Evolutionary conservation across 2,888 invertebrate genomes (phyloP), one percentile per base, ranked within the genome.

Genomic region (Bombyx huttoni): DNA sequence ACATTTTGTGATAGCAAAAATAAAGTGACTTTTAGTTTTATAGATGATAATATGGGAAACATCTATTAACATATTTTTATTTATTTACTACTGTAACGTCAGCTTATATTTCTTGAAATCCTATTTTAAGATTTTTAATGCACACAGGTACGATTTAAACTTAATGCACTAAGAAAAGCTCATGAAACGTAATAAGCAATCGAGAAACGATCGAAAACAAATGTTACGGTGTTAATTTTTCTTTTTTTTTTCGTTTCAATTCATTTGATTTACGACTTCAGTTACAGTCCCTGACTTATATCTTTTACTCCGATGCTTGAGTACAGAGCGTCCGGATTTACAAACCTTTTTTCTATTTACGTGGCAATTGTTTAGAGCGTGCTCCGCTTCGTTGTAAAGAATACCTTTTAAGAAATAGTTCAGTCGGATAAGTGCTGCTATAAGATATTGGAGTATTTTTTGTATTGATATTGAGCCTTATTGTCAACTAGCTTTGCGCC

Each of bases 281-380:
- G 68, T 67, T 66, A 63, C 57, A 52, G 53, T 48, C 24, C 33
- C 56, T 57, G 72, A 73, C 70, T 65, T 73, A 74, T 69, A 75
- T 65, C 69, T 59, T 64, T 64, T 24, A 64, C 61, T 65, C 66
- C 65, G 65, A 60, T 62, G 59, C 59, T 63, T 60, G 50, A 58
- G 61, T 61, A 64, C n/a, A 63, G 63, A 65, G 64, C 58, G 65
- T 58, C 58, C 52, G 57, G 49, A 49, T 59, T 55, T 62, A 58
- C 50, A 50, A 46, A 46, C 46, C 50, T 40, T 49, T n/a, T 52
- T 49, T 48, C 40, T 52, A 50, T 52, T 52, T 52, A 52, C 33
- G 45, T 49, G 46, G 24, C 49, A 49, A 52, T 52, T 52, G 52
- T 52, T 52, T 52, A 50, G 47, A 49, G 40, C 8, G 40, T 3